Conservation (phyloP, 2,113 vertebrate genomes). For the Mirounga angustirostris region DNA sequence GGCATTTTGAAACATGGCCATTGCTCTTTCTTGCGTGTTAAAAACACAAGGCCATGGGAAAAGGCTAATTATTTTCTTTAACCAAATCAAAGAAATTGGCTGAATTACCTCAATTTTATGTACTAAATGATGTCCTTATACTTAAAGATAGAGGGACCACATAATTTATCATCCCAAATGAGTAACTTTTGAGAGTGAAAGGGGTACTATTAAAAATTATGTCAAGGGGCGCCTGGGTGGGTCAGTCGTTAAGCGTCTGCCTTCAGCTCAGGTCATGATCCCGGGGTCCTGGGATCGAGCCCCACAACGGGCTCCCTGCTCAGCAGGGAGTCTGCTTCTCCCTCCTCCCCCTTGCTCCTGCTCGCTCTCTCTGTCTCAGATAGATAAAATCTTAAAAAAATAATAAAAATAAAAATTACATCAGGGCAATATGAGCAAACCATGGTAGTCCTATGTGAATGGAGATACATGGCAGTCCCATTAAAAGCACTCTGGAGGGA, state of each 20-base stretch:
- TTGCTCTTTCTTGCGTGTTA: background rate
- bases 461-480: background rate
- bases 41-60: background rate
- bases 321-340: too few species aligned
- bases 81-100: background rate
- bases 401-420: background rate
- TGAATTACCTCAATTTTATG: background rate
- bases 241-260: too few species aligned
- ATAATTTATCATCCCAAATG: background rate
- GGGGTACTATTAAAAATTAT: background rate
- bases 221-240: background rate
- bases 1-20: background rate
- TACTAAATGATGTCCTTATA: constrained; percentile 1
- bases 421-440: background rate
- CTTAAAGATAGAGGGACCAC: background rate
- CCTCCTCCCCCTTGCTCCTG: too few species aligned
- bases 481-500: background rate
- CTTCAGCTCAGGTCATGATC: too few species aligned
- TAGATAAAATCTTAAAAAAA: too few species aligned
- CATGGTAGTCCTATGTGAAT: background rate
- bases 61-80: background rate
- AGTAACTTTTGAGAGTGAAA: background rate
- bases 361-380: too few species aligned
- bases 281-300: too few species aligned
- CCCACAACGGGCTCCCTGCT: too few species aligned